A percentile compares a stretch with the other conserved stretches of the same genome.
These are phyloP conservation scores for Callitettix versicolor DNA, from an alignment of 1,140 invertebrate species.

Conservation along the genomic window DNA sequence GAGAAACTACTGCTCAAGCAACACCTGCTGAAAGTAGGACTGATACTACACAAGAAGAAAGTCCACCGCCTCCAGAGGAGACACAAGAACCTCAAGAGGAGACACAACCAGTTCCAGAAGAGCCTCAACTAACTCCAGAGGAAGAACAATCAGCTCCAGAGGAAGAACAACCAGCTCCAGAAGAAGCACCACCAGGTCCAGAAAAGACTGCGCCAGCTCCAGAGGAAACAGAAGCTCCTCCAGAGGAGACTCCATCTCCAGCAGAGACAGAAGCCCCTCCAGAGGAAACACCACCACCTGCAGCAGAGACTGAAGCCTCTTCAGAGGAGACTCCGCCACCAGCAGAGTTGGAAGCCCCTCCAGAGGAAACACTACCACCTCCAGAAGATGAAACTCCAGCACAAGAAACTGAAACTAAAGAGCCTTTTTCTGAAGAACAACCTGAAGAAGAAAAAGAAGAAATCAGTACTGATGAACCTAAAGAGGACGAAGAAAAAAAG, in stretches of 20 bases:
- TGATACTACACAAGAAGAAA: neutral
- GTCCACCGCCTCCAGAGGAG: neutral
- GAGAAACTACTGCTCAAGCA: neutral
- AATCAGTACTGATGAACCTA: neutral
- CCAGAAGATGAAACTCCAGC: neutral
- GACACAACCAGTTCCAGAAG: neutral
- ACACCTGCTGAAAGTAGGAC: neutral
- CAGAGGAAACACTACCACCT: neutral
- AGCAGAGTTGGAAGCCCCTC: neutral
- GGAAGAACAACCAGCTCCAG: neutral
- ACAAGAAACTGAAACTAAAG: constrained; percentile 1
- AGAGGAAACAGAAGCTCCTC: neutral
- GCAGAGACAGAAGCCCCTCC: neutral
- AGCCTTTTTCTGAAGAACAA: neutral
- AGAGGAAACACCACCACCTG: neutral
- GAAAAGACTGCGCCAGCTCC: neutral
- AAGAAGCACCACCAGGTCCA: neutral
- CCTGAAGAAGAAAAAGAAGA: neutral
- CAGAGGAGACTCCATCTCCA: neutral
- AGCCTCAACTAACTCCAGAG: neutral
- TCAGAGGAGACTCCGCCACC: neutral
- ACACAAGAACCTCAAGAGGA: neutral
- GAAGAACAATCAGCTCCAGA: neutral
- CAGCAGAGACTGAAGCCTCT: neutral
- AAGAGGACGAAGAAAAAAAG: neutral